phyloP scores from a whole-genome alignment of 2,888 invertebrate genomes.

The Blomia tropicalis region DNA sequence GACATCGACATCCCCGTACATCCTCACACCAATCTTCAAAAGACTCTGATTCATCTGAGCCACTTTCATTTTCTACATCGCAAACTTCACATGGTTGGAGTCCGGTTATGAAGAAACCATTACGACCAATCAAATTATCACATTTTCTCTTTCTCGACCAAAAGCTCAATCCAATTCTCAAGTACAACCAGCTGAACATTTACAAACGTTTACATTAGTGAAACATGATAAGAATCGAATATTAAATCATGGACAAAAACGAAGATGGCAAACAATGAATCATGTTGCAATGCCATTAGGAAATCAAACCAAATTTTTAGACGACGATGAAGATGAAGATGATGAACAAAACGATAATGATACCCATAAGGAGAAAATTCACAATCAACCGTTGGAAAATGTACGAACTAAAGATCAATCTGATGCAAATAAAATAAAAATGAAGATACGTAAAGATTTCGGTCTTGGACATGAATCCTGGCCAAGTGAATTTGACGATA shows the following conservation, averaged over 20 bases:
- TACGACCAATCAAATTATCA: neutral
- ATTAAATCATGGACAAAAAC: neutral
- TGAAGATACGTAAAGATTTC: slow-evolving; percentile 19
- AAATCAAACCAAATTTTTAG: slow-evolving; percentile 9
- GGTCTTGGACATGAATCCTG: slow-evolving; percentile 9
- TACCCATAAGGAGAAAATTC: neutral
- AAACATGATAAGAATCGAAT: slow-evolving; percentile 1
- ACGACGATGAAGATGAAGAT: slow-evolving; percentile 6
- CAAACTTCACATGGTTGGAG: neutral
- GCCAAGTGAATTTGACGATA: neutral
- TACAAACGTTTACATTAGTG: slow-evolving; percentile 13
- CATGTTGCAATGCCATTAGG: slow-evolving; percentile 4
- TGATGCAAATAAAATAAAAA: neutral
- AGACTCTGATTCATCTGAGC: neutral
- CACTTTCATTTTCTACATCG: neutral
- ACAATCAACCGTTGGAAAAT: neutral
- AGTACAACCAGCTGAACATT: slow-evolving; percentile 1
- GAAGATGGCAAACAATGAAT: neutral
- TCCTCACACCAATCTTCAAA: neutral
- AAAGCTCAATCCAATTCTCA: neutral
- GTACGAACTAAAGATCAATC: neutral
- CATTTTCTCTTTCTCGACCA: neutral
- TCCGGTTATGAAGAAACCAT: slow-evolving; percentile 6
- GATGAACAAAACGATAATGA: neutral
- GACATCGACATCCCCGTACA: neutral